Evolutionary conservation across 2,888 invertebrate genomes (phyloP), one percentile per base, ranked within the genome.

Genomic region (Bruchidius siliquastri): DNA sequence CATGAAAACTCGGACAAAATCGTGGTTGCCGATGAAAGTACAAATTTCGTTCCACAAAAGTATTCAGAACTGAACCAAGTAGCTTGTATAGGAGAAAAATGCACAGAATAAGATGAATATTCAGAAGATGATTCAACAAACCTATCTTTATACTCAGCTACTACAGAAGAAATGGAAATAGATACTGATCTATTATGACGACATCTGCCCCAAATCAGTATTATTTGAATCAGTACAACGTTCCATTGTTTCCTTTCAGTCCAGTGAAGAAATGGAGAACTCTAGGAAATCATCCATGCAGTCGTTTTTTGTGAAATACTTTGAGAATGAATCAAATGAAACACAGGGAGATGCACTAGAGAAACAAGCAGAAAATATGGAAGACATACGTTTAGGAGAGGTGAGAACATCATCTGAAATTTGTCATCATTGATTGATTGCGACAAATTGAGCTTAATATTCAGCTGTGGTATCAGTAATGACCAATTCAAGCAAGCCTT

Each of bases 341-440:
- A 22, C 21, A 68, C 6, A 22, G 20, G 21, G 13, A 21, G 22
- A 68, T 8, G n/a, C n/a, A n/a, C n/a, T n/a, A n/a, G n/a, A n/a
- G n/a, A n/a, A n/a, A n/a, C n/a, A n/a, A n/a, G 22, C n/a, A n/a
- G n/a, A n/a, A n/a, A n/a, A n/a, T n/a, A n/a, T n/a, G n/a, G n/a
- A n/a, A n/a, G n/a, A n/a, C n/a, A n/a, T n/a, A n/a, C n/a, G n/a
- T n/a, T n/a, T n/a, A 21, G 68, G 20, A 68, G 68, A 68, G 68
- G 21, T 21, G 1, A 13, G 8, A 10, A 68, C 22, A 22, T 87
- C 67, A 4, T 67, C 67, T 67, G 67, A 90, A 81, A 85, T 84
- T 68, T 97, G 97, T 86, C 80, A n/a, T n/a, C n/a, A n/a, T n/a
- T n/a, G n/a, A n/a, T 88, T 0, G 90, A 93, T 82, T 97, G 97